Percentiles rank a stretch among this genome's conserved stretches.
Evolutionary conservation across 2,113 vertebrate genomes (phyloP).

Genomic region (Sula dactylatra): DNA sequence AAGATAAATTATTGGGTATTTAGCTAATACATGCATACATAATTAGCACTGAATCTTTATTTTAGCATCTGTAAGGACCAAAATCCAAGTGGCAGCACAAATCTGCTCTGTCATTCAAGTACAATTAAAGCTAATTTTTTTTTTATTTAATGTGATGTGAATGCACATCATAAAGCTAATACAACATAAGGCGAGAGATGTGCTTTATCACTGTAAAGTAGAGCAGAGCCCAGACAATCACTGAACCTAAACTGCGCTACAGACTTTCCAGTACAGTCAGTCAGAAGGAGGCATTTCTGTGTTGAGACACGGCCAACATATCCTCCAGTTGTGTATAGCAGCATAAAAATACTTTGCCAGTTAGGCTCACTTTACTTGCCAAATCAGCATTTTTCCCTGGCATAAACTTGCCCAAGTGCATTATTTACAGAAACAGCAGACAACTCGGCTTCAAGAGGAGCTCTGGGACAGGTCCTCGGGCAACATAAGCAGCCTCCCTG

Average conservation of each 20-base stretch:
- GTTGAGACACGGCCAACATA: not conserved
- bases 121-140: not conserved
- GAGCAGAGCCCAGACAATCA: not conserved
- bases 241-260: not conserved
- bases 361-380: not conserved
- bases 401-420: not conserved
- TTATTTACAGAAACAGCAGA: not conserved
- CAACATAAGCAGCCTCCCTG: not conserved
- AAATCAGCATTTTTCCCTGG: not conserved
- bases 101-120: not conserved
- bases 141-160: too few relatives aligned
- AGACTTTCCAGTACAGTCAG: not conserved
- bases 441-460: not conserved
- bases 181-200: not conserved
- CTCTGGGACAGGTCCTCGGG: not conserved
- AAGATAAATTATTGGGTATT: not conserved
- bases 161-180: not conserved
- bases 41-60: not conserved
- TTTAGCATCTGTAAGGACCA: not conserved
- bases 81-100: not conserved
- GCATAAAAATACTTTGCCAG: not conserved
- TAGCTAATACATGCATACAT: fast-evolving
- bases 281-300: not conserved
- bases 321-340: not conserved
- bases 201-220: not conserved